phyloP scores from a whole-genome alignment of 2,113 vertebrate species.

The Centropus bengalensis region DNA sequence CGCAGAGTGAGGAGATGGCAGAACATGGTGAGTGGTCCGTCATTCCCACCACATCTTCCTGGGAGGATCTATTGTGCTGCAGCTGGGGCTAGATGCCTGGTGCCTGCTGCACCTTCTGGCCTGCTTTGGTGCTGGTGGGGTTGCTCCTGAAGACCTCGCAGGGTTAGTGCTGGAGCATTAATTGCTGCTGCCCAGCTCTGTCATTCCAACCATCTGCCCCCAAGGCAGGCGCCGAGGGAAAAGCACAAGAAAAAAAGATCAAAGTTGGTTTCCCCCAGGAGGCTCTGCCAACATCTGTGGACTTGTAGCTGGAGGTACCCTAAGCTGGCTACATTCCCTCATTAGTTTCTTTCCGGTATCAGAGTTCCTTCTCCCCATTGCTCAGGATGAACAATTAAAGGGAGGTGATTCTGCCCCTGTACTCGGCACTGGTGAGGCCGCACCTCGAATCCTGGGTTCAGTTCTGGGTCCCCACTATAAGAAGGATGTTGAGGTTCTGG shows the following conservation, averaged over 20 bases:
- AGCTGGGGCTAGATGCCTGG: neutral
- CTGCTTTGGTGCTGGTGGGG: neutral
- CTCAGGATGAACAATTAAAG: neutral
- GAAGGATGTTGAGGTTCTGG: too few relatives aligned
- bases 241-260: neutral
- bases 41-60: accelerated
- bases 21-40: conserved; percentile 53
- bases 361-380: neutral
- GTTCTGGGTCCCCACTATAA: too few relatives aligned
- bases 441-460: too few relatives aligned
- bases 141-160: neutral
- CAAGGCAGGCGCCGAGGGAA: neutral
- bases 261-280: neutral
- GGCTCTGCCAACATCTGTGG: neutral
- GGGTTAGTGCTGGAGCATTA: neutral
- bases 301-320: neutral
- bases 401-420: too few relatives aligned
- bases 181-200: neutral
- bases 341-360: neutral
- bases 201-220: neutral
- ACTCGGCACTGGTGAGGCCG: too few relatives aligned
- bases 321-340: accelerated
- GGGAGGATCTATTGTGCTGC: neutral
- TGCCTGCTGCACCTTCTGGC: neutral
- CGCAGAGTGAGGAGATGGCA: conserved; percentile 27